Evolutionary conservation across 2,888 invertebrate species (phyloP), one percentile per base, ranked within the genome.

Genomic region (Notocelia uddmanniana): DNA sequence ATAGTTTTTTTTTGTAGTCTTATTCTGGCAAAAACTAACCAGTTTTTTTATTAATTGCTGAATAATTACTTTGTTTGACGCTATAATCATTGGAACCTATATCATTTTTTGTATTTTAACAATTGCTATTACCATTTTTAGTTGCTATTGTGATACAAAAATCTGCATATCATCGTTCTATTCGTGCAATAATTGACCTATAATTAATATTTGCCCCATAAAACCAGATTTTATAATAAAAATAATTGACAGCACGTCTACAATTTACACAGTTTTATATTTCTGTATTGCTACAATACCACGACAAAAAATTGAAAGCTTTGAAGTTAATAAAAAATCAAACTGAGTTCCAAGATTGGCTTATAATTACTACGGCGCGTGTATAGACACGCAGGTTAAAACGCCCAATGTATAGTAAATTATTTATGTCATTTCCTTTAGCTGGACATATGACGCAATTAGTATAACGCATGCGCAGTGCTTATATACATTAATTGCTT

Each of bases 401-500:
- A 45, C n/a, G 23, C 23, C 26, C 6, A n/a, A 62, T 64, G 23
- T 54, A 5, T n/a, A 19, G n/a, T 64, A 19, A 11, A 31, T 63
- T 45, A 5, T 45, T 45, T 45, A 64, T 31, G 58, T 63, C 26
- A 64, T 64, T 50, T 50, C 63, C 63, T 59, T 69, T 62, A 69
- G 45, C 26, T 15, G 69, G 76, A 77, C 71, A 64, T 26, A 79
- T 77, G 74, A 69, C 54, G 74, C 74, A 72, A 77, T 76, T 77
- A 76, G 74, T 75, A 63, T 75, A 76, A 70, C 74, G 70, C 73
- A 68, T 71, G 73, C 71, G 72, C 69, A 66, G 68, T 71, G 73
- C 76, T 78, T 81, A 82, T 82, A 80, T 80, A 37, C 69, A 83
- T 83, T 82, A 81, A 83, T 83, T 80, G 79, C 78, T 76, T 74